Evolutionary conservation across 2,888 invertebrate genomes (phyloP).

Genomic region (Marronus borbonicus): DNA sequence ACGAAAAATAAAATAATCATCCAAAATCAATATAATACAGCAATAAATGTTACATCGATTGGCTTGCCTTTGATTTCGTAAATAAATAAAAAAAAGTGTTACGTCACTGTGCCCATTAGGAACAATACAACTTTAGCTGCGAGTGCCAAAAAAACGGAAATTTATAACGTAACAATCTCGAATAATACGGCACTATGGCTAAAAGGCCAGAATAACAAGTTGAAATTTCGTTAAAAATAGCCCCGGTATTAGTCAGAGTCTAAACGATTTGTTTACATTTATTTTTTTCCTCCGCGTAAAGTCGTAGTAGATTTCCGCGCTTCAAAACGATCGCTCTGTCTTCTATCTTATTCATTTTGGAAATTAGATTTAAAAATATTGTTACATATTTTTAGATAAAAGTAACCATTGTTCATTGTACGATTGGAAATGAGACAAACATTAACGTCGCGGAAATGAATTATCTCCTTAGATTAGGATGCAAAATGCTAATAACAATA

Average conservation of each 20-base stretch:
- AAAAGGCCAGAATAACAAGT: neutral
- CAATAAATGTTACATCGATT: too few relatives aligned
- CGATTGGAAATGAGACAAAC: too few relatives aligned
- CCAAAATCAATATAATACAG: too few relatives aligned
- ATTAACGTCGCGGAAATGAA: too few relatives aligned
- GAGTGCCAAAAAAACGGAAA: neutral
- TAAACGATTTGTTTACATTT: constrained; percentile 34
- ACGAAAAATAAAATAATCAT: neutral
- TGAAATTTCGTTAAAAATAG: constrained; percentile 34
- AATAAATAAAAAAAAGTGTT: too few relatives aligned
- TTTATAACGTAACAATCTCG: constrained; percentile 19
- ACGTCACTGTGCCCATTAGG: too few relatives aligned
- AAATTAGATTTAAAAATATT: neutral
- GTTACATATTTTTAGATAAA: too few relatives aligned
- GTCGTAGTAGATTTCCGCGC: constrained; percentile 1
- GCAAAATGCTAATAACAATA: too few relatives aligned
- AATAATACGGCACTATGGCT: neutral
- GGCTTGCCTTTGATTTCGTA: too few relatives aligned
- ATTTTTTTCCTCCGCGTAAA: neutral
- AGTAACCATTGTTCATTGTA: too few relatives aligned
- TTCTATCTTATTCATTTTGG: neutral
- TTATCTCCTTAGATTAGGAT: too few relatives aligned
- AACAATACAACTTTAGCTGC: too few relatives aligned
- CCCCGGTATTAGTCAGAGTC: constrained; percentile 23
- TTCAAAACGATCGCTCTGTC: neutral